Evolutionary conservation across 2,113 vertebrate genomes (phyloP).

Genomic region (Albula glossodonta): DNA sequence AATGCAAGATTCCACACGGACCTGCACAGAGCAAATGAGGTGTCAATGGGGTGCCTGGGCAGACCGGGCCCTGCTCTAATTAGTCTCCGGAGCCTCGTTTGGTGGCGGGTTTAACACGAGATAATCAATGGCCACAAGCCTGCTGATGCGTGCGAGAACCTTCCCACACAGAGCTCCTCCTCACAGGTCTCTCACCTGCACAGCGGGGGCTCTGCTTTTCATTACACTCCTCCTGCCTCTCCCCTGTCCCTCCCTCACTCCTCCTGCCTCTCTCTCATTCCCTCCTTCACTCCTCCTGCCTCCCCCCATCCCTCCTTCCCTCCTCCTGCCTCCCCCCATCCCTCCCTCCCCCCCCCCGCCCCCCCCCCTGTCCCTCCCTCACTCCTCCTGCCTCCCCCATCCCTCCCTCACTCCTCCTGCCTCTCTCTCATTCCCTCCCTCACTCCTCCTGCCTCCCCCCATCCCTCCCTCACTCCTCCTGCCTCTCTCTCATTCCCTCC

Average conservation of each 20-base stretch:
- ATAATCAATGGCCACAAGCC: conserved; percentile 9
- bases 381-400: no score
- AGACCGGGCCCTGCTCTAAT: conserved; percentile 84
- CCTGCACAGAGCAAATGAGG: conserved; percentile 85
- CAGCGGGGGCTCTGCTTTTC: conserved; percentile 75
- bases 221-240: conserved; percentile 46
- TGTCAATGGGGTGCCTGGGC: conserved; percentile 82
- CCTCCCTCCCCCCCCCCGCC: no score
- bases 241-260: no score
- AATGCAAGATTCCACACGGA: conserved; percentile 83
- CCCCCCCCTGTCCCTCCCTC: no score
- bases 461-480: neutral
- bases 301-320: no score
- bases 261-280: no score
- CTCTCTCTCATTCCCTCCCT: neutral
- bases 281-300: no score
- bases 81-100: conserved; percentile 69
- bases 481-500: neutral
- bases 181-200: conserved; percentile 81
- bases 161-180: conserved; percentile 76
- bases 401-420: neutral
- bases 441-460: neutral
- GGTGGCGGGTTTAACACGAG: conserved; percentile 16
- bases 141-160: conserved; percentile 68
- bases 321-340: no score